Conservation (phyloP, 2,113 vertebrate species). For the Trogon melanurus region DNA sequence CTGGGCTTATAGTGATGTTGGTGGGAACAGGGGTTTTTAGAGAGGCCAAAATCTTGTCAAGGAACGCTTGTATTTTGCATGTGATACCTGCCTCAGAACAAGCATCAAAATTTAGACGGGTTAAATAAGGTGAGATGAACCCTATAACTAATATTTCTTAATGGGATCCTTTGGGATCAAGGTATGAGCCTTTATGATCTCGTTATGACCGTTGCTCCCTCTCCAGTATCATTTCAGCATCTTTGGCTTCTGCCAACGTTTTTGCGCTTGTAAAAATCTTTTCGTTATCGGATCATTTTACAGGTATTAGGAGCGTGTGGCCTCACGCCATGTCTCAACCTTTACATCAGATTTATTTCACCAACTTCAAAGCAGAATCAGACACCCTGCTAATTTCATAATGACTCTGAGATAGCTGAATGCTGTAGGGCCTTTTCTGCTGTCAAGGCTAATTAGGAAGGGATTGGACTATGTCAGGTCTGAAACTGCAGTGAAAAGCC, state of each 20-base stretch:
- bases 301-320: neutral
- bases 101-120: neutral
- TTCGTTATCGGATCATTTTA: neutral
- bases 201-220: neutral
- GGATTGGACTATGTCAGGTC: neutral
- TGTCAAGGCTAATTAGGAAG: slow-evolving; percentile 44
- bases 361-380: neutral
- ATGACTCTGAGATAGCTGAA: neutral
- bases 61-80: neutral
- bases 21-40: neutral
- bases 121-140: neutral
- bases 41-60: neutral
- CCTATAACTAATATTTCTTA: neutral
- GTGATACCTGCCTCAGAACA: neutral
- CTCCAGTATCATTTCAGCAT: neutral
- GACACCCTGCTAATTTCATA: slow-evolving; percentile 45
- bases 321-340: neutral
- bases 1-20: neutral
- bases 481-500: neutral
- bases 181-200: neutral
- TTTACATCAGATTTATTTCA: neutral
- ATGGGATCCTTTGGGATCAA: neutral
- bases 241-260: neutral
- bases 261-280: neutral
- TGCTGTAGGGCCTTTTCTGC: neutral